phyloP scores from a whole-genome alignment of 2,113 vertebrate genomes.

The Rhineura floridana region DNA sequence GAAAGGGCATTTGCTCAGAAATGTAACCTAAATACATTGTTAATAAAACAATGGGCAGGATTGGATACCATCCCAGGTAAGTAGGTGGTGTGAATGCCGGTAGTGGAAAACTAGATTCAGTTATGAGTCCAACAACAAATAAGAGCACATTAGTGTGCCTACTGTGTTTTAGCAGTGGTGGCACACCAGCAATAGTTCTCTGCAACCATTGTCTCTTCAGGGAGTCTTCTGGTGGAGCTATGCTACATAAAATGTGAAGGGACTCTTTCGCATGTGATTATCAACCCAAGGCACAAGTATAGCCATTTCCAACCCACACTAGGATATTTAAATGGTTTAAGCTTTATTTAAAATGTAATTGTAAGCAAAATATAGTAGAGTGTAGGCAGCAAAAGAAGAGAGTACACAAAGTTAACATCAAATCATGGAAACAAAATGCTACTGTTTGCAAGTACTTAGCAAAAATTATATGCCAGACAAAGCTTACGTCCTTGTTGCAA shows the following conservation, averaged over 20 bases:
- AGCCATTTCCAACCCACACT: background rate
- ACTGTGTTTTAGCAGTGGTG: background rate
- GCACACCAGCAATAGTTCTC: background rate
- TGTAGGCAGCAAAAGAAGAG: background rate
- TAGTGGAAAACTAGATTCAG: background rate
- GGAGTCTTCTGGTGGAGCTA: too few relatives aligned
- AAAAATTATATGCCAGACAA: background rate
- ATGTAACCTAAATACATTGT: too few relatives aligned
- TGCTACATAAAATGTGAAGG: background rate
- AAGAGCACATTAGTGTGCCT: background rate
- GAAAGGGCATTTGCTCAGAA: too few relatives aligned
- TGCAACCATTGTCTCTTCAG: background rate
- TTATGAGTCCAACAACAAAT: background rate
- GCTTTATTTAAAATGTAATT: background rate
- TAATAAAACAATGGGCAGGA: too few relatives aligned
- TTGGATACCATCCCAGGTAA: too few relatives aligned
- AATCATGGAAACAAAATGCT: background rate
- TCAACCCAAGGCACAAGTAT: background rate
- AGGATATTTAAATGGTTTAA: background rate
- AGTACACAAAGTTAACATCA: background rate
- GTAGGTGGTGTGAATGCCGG: background rate
- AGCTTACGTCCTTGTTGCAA: background rate
- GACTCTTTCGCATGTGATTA: background rate
- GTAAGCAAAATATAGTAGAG: background rate
- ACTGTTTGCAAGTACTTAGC: background rate